phyloP scores from a whole-genome alignment of 2,113 vertebrate genomes.

The Seriola dumerili region DNA sequence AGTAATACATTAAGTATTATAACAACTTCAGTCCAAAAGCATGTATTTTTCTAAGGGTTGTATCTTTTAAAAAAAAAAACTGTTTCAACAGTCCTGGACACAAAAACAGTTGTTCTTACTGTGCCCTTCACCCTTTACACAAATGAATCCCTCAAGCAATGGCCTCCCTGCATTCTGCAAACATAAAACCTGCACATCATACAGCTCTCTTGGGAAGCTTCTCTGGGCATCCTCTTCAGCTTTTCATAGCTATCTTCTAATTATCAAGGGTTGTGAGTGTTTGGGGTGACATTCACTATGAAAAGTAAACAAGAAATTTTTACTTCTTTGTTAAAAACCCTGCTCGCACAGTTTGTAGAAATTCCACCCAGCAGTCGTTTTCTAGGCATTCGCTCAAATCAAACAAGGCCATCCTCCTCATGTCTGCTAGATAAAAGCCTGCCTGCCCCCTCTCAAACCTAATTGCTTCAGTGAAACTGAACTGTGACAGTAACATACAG shows the following conservation, averaged over 20 bases:
- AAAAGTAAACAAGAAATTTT: conserved; percentile 48
- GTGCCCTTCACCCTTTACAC: conserved; percentile 53
- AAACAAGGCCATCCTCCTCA: conserved; percentile 22
- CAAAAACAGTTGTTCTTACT: conserved; percentile 18
- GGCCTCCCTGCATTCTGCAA: conserved; percentile 47
- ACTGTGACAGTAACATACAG: not conserved
- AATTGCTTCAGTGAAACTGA: conserved; percentile 20
- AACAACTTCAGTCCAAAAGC: not conserved
- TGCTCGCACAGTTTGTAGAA: not conserved
- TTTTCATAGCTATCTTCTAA: conserved; percentile 58
- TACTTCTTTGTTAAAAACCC: conserved; percentile 22
- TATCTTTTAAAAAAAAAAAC: not conserved
- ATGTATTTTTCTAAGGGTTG: not conserved
- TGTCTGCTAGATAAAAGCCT: conserved; percentile 24
- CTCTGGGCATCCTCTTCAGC: conserved; percentile 44
- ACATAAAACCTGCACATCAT: conserved; percentile 68
- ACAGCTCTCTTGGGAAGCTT: conserved; percentile 54
- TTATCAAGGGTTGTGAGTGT: conserved; percentile 66
- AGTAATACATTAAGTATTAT: not conserved
- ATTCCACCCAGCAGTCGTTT: conserved; percentile 17
- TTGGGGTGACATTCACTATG: conserved; percentile 54
- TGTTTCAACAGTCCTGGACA: conserved; percentile 7
- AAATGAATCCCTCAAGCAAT: conserved; percentile 48
- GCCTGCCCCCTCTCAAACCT: not conserved
- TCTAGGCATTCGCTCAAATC: conserved; percentile 26